Evolutionary conservation across 2,797 vertebrate genomes (phyloP).

Genomic region (Sebastes glaucus): DNA sequence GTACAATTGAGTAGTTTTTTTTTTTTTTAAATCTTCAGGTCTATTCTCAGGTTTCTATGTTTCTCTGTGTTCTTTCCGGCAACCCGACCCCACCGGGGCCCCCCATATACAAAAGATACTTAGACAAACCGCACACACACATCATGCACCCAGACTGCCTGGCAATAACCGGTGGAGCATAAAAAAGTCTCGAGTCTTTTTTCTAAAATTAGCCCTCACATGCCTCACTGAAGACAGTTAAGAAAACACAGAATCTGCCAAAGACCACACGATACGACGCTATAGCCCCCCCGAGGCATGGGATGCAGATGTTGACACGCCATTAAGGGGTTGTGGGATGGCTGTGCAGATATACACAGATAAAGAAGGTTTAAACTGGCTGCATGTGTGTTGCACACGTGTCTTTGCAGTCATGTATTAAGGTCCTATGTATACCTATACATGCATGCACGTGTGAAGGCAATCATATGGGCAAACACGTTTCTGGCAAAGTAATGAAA

Average conservation of each 20-base stretch:
- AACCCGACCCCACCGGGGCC: neutral
- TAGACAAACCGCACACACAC: neutral
- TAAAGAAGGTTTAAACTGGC: constrained; percentile 26
- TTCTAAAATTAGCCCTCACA: constrained; percentile 67
- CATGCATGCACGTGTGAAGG: constrained; percentile 7
- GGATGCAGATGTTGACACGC: constrained; percentile 54
- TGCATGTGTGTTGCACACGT: constrained; percentile 13
- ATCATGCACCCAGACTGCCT: constrained; percentile 11
- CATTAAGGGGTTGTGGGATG: constrained; percentile 13
- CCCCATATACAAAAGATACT: constrained; percentile 4
- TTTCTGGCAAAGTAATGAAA: neutral
- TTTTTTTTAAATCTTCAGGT: neutral
- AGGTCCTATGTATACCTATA: neutral
- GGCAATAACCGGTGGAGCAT: constrained; percentile 36
- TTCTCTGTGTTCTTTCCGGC: constrained; percentile 6
- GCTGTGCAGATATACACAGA: constrained; percentile 44
- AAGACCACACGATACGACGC: constrained; percentile 35
- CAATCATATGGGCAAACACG: constrained; percentile 2
- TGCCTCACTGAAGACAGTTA: constrained; percentile 49
- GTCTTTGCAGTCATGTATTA: neutral
- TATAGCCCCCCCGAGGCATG: constrained; percentile 8
- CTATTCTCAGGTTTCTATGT: constrained; percentile 3
- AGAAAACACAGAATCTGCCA: constrained; percentile 60
- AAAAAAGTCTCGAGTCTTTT: constrained; percentile 30
- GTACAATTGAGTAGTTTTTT: neutral